A percentile compares a stretch with the other conserved stretches of the same genome.
These are phyloP conservation scores for Mugil cephalus DNA, from an alignment of 2,113 vertebrate species.

Conservation along the genomic window DNA sequence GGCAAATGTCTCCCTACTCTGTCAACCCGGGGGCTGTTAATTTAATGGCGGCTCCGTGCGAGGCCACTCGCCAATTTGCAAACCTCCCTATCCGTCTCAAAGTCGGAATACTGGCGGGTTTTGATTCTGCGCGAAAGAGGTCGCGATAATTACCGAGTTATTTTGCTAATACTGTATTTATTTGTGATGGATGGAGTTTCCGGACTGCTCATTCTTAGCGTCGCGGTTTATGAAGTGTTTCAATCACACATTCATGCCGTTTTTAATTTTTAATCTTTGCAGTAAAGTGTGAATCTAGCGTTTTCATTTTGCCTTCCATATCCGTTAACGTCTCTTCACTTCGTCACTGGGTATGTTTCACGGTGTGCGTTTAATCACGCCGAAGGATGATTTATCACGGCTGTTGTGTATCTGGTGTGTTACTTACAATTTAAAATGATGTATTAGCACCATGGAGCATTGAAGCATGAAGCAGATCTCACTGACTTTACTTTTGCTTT, in stretches of 20 bases:
- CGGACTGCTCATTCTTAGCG: neutral
- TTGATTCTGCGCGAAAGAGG: neutral
- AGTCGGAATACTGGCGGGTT: neutral
- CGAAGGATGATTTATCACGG: neutral
- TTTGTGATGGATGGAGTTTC: neutral
- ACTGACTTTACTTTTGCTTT: neutral
- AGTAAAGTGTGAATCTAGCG: conserved; percentile 5
- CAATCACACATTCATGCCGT: neutral
- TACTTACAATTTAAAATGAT: neutral
- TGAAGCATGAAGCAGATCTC: conserved; percentile 9
- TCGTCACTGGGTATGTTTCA: conserved; percentile 7
- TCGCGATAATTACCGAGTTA: conserved; percentile 5
- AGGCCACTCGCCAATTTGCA: conserved; percentile 36
- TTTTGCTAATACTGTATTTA: neutral
- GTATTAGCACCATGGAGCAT: neutral
- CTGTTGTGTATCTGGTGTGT: conserved; percentile 4
- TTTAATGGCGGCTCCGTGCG: conserved; percentile 44
- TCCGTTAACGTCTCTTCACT: neutral
- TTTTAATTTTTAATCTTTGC: neutral
- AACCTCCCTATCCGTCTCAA: neutral
- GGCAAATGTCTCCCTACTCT: conserved; percentile 44
- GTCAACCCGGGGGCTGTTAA: conserved; percentile 43
- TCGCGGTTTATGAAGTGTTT: conserved; percentile 9
- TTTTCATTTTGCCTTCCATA: neutral
- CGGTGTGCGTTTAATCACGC: neutral